Conservation (phyloP, 64 coral and sea anemone genomes). For the Pachyseris speciosa region DNA sequence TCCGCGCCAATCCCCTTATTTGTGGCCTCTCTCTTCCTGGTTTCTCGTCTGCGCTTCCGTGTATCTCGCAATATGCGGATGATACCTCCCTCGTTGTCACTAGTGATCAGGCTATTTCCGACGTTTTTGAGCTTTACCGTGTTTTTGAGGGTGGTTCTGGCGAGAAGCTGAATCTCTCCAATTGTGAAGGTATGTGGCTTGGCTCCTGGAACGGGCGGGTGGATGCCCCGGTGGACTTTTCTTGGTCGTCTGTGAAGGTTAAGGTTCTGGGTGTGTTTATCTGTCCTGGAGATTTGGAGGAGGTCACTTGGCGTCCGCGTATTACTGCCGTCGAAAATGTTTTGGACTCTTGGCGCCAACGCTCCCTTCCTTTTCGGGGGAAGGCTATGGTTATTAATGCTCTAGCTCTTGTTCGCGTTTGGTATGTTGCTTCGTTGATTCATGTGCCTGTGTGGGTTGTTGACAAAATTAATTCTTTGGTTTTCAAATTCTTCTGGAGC, state of each 20-base stretch:
- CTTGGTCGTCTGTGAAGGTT: not conserved
- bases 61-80: constrained; percentile 55
- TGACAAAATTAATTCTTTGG: not conserved
- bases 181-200: not conserved
- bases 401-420: constrained; percentile 2
- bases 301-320: not conserved
- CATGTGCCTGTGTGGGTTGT: not conserved
- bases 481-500: constrained; percentile 48
- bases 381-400: constrained; percentile 39
- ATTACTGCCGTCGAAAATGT: not conserved
- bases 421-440: constrained; percentile 30
- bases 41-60: too few relatives aligned
- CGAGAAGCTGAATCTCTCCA: not conserved
- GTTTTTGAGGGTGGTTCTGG: not conserved
- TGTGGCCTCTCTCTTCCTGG: too few relatives aligned
- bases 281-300: not conserved
- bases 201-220: not conserved
- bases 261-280: not conserved
- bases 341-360: constrained; percentile 19
- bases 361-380: constrained; percentile 4
- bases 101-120: not conserved
- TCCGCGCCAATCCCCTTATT: too few relatives aligned
- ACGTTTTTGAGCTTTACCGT: not conserved
- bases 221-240: not conserved
- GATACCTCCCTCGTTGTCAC: not conserved